These are phyloP conservation scores for Perizoma flavofasciatum DNA, from an alignment of 2,888 invertebrate genomes.

Conservation along the genomic window DNA sequence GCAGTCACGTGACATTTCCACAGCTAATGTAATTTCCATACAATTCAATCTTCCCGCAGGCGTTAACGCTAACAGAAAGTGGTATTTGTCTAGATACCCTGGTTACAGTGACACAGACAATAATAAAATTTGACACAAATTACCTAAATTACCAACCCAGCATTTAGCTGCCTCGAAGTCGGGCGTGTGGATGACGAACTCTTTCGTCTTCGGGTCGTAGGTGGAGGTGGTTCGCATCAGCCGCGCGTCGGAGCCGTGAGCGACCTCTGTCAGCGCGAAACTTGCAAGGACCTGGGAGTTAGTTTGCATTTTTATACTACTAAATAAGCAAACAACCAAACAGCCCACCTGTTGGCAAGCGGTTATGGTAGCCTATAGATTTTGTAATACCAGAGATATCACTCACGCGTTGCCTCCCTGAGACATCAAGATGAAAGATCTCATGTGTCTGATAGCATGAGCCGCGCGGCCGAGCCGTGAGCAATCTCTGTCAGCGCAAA, in stretches of 20 bases:
- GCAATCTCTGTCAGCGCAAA: slow-evolving; percentile 96
- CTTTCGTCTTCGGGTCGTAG: slow-evolving; percentile 89
- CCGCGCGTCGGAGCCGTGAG: slow-evolving; percentile 97
- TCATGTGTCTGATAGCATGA: slow-evolving; percentile 83
- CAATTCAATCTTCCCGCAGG: no score
- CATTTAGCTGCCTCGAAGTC: slow-evolving; percentile 98
- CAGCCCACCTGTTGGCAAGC: no score
- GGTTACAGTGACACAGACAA: slow-evolving; percentile 28
- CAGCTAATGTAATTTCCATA: no score
- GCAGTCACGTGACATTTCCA: no score
- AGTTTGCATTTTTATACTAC: no score
- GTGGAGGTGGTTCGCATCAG: slow-evolving; percentile 95
- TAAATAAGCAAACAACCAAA: no score
- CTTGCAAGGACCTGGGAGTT: slow-evolving; percentile 87
- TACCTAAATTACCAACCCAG: slow-evolving; percentile 97
- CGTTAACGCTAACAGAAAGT: no score
- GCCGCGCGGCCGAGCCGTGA: slow-evolving; percentile 97
- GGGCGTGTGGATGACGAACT: slow-evolving; percentile 95
- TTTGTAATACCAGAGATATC: no score
- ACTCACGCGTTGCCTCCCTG: no score
- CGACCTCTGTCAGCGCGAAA: slow-evolving; percentile 95
- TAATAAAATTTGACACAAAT: slow-evolving; percentile 58
- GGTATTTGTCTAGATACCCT: neutral
- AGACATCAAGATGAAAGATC: no score
- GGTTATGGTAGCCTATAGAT: no score